These are phyloP conservation scores for Nomada hirtipes DNA, from an alignment of 2,888 invertebrate species.

Conservation along the genomic window DNA sequence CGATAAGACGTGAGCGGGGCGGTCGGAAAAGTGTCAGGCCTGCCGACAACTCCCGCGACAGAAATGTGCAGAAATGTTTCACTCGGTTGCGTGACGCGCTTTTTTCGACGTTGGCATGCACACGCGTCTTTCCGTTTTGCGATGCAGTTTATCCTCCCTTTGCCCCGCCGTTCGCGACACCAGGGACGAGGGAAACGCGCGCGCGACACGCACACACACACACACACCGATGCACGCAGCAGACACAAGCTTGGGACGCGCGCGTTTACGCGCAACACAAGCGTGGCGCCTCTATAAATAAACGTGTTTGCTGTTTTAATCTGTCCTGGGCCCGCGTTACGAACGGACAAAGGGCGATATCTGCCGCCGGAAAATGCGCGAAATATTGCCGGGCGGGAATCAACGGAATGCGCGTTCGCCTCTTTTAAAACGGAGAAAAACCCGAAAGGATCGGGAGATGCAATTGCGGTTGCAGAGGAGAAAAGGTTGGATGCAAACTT, in stretches of 20 bases:
- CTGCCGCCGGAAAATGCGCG: slow-evolving; percentile 63
- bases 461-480: too few species aligned
- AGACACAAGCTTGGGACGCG: slow-evolving; percentile 11
- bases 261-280: slow-evolving; percentile 45
- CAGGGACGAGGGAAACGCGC: slow-evolving; percentile 1
- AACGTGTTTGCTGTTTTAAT: slow-evolving; percentile 74
- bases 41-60: not conserved
- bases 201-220: slow-evolving; percentile 1
- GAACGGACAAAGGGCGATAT: slow-evolving; percentile 72
- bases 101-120: slow-evolving; percentile 61
- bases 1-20: slow-evolving; percentile 9
- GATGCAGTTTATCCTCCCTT: slow-evolving; percentile 46
- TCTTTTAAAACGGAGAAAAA: too few species aligned
- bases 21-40: not conserved
- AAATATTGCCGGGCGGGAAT: slow-evolving; percentile 25
- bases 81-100: slow-evolving; percentile 30
- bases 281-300: slow-evolving; percentile 75
- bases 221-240: not conserved
- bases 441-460: too few species aligned
- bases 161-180: slow-evolving; percentile 3
- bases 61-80: slow-evolving; percentile 30
- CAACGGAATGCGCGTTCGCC: not conserved
- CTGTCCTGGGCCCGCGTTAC: slow-evolving; percentile 66
- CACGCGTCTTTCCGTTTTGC: slow-evolving; percentile 67
- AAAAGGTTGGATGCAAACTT: too few species aligned